Base-by-base conservation (phyloP, 2,888 invertebrate species). In the Drosophila greeni region DNA sequence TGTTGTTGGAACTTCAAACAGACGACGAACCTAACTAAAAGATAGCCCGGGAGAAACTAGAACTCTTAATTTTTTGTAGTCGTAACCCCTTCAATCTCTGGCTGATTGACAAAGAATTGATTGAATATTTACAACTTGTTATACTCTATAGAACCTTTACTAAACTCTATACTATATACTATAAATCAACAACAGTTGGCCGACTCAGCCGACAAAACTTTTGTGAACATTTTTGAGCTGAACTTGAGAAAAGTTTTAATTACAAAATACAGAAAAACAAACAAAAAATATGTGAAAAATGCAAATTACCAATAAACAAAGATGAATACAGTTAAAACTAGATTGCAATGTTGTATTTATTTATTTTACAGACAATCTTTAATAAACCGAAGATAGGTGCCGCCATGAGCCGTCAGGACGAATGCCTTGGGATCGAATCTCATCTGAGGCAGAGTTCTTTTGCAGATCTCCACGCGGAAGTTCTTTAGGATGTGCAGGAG, bases 401-500 rank as follows among this genome's bases (percentile, higher is more conserved):
- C 87, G 0, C 83, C 86, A 4, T 78, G 76, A 4, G 88, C 73
- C 1, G 86, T 73, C 4, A 87, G 69, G 1, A 87, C 78, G 29
- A 87, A 77, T 0, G 88, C 74, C 33, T 82, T 86, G 4, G 83
- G 72, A 61, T 87, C 81, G 7, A 88, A 82, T 31, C 72, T 65
- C 79, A 88, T 85, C 48, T 74, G 67, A 2, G 81, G 69, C 14
- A 73, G 65, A 0, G 86, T 83, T 8, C 71, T 69, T 0, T 59
- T 57, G 11, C 85, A 84, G 0, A 70, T 49, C 43, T 73, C 75
- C 6, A 88, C 84, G 8, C 67, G 75, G 60, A 84, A 87, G 55
- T 87, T 84, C 61, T 73, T 85, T 0, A 88, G 70, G 33, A 88
- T 84, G 54, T 86, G 76, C 4, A 87, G 40, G 0, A 88, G 58